Percentiles rank a stretch among this genome's conserved stretches.
These are phyloP conservation scores for Anticlea derivata DNA, from an alignment of 2,888 invertebrate species.

Conservation along the genomic window DNA sequence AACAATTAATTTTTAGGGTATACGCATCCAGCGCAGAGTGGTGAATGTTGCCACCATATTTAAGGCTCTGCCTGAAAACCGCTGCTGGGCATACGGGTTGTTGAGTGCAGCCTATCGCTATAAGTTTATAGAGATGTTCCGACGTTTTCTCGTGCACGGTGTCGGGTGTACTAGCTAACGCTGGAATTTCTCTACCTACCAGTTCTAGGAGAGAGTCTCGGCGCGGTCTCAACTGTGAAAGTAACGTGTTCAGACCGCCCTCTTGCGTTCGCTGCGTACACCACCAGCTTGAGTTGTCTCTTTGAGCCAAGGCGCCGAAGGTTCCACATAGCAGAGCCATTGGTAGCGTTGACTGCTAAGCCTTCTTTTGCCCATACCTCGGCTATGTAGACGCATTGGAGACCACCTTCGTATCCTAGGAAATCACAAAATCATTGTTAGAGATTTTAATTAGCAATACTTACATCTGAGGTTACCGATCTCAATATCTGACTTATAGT, in stretches of 20 bases:
- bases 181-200: constrained; percentile 60
- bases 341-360: constrained; percentile 87
- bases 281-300: constrained; percentile 88
- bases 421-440: neutral
- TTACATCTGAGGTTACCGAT: no score
- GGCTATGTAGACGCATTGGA: constrained; percentile 87
- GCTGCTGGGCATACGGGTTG: no score
- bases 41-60: no score
- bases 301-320: constrained; percentile 91
- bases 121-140: no score
- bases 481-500: no score
- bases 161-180: no score
- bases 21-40: no score
- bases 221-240: constrained; percentile 69
- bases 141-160: no score
- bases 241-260: constrained; percentile 90
- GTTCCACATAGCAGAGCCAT: constrained; percentile 89
- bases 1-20: no score
- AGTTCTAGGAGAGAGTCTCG: constrained; percentile 64
- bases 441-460: no score
- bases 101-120: no score
- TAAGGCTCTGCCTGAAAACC: no score
- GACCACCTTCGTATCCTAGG: constrained; percentile 90
- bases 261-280: constrained; percentile 93
- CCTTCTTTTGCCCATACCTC: constrained; percentile 87